phyloP scores from a whole-genome alignment of 2,797 vertebrate genomes.

The Eidolon dupreanum region DNA sequence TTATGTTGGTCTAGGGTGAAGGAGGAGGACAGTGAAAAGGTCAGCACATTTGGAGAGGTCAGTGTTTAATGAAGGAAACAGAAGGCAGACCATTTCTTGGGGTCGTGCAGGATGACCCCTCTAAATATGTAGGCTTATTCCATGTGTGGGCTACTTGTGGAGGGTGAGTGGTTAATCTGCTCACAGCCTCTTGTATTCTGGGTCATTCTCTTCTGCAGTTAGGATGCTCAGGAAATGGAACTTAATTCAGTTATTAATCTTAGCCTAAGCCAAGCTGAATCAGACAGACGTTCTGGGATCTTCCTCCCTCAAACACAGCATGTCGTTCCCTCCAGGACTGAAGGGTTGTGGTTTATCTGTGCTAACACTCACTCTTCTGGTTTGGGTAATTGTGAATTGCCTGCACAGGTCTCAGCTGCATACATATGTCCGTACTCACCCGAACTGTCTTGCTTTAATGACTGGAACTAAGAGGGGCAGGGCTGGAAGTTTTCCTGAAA shows the following conservation, averaged over 20 bases:
- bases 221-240: slow-evolving; percentile 28
- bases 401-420: neutral
- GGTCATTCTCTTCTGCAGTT: slow-evolving; percentile 51
- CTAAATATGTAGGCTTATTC: neutral
- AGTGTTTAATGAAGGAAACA: neutral
- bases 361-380: neutral
- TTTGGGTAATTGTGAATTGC: neutral
- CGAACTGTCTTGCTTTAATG: neutral
- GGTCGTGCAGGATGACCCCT: neutral
- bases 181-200: neutral
- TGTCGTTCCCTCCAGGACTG: neutral
- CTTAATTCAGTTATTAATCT: slow-evolving; percentile 56
- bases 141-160: neutral
- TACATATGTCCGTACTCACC: accelerated
- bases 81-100: neutral
- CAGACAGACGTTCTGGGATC: neutral
- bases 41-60: neutral
- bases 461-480: neutral
- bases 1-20: neutral
- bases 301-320: neutral
- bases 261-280: slow-evolving; percentile 26
- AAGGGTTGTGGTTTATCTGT: neutral
- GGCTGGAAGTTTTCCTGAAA: neutral
- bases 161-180: neutral
- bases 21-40: neutral